phyloP scores from a whole-genome alignment of 1,140 invertebrate species.

The Panagrolaimus sp. region DNA sequence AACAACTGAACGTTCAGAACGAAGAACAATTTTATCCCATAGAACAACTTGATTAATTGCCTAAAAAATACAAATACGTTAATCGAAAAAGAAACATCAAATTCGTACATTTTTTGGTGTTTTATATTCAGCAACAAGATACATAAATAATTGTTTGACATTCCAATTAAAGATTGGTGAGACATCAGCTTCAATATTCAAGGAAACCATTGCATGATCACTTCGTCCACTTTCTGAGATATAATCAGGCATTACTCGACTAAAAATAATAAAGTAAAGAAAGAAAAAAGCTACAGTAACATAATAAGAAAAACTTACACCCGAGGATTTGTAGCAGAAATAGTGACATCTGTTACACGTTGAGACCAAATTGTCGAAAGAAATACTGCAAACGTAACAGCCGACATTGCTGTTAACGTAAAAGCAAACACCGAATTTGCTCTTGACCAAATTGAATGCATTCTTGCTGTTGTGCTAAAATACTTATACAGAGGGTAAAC shows the following conservation, averaged over 20 bases:
- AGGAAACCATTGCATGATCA: conserved; percentile 87
- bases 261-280: conserved; percentile 20
- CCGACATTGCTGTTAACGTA: conserved; percentile 86
- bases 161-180: conserved; percentile 96
- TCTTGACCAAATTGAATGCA: conserved; percentile 61
- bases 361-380: conserved; percentile 87
- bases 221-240: conserved; percentile 84
- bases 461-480: conserved; percentile 20
- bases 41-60: conserved; percentile 73
- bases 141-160: conserved; percentile 94
- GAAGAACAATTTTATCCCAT: conserved; percentile 95
- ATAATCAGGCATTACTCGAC: conserved; percentile 90
- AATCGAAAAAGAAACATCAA: conserved; percentile 62
- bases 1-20: conserved; percentile 82
- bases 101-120: conserved; percentile 76
- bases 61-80: conserved; percentile 61
- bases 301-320: conserved; percentile 73
- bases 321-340: conserved; percentile 82
- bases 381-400: conserved; percentile 88
- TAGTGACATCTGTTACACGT: conserved; percentile 74
- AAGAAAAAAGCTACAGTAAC: no score
- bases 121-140: conserved; percentile 89
- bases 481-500: not conserved
- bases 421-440: conserved; percentile 92
- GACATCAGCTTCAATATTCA: conserved; percentile 82